These are phyloP conservation scores for Colistium nudipinnis DNA, from an alignment of 2,113 vertebrate genomes.

Conservation along the genomic window DNA sequence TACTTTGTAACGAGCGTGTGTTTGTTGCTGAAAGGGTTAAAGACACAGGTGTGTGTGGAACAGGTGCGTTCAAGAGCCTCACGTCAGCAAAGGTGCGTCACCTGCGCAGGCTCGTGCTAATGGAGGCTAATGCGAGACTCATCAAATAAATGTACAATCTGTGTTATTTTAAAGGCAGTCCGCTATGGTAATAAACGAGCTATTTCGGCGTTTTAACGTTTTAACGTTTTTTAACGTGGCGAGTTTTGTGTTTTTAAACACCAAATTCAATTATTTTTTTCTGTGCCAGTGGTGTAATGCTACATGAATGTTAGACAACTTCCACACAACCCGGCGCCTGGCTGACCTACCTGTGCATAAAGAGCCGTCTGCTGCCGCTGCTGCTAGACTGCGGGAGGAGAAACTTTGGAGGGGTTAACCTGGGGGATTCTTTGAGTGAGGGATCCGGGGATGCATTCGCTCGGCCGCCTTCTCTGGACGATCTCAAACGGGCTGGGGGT, in stretches of 20 bases:
- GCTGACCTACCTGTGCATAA: conserved; percentile 79
- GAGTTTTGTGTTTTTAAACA: too few species aligned
- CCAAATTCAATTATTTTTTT: not conserved
- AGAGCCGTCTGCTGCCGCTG: conserved; percentile 74
- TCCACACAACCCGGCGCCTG: conserved; percentile 47
- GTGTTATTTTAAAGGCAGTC: too few species aligned
- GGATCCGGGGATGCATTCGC: conserved; percentile 57
- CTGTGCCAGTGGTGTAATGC: not conserved
- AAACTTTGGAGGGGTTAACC: conserved; percentile 76
- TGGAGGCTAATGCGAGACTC: too few species aligned
- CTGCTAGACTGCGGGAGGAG: conserved; percentile 64
- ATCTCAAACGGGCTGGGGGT: conserved; percentile 36
- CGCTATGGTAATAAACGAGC: too few species aligned
- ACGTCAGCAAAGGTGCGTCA: conserved; percentile 81
- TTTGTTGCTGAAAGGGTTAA: too few species aligned
- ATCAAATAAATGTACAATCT: too few species aligned
- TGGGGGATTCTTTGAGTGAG: conserved; percentile 20
- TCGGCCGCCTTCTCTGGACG: conserved; percentile 48
- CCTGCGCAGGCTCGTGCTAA: conserved; percentile 69
- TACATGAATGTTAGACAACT: conserved; percentile 33
- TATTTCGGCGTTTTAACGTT: too few species aligned
- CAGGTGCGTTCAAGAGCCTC: conserved; percentile 61
- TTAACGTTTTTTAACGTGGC: too few species aligned
- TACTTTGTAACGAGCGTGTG: not conserved
- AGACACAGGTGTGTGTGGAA: conserved; percentile 49